Base-by-base conservation (phyloP, 2,113 vertebrate genomes). In the Mionectes macconnelli region DNA sequence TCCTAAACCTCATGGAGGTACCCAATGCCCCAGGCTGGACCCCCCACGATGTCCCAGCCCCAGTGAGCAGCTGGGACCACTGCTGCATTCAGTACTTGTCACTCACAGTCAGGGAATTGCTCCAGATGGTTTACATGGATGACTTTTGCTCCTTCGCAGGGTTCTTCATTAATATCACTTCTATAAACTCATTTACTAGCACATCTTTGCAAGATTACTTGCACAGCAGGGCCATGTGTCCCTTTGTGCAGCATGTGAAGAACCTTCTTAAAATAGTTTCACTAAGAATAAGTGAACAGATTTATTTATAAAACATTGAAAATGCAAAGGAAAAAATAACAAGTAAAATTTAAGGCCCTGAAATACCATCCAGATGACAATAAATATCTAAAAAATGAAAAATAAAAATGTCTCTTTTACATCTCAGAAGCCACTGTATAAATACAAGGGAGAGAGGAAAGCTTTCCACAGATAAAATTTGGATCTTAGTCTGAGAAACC, bases 21-120 rank as follows among this genome's bases (percentile, higher is more conserved):
- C 9, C 47, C 3, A 1, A 17, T 45, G 23, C 7, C 37, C 19
- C 47, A 66, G 14, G 30, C 7, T 78, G 69, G 12, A 56, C 27
- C 2, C 2, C 14, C 9, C 2, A 0, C 10, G 45, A 35, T 33
- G 40, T 3, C 16, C 11, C 18, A 20, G 19, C 22, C 30, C 31
- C 76, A 47, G 39, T 0, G 0, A 79, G 37, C 23, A 67, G 33
- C 44, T 21, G 64, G n/a, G 39, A 72, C 47, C 30, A 22, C 19
- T 40, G 19, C 28, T 74, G 60, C 31, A 33, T 49, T 20, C 17
- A 57, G 24, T 47, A 49, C 21, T 72, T 2, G 0, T 53, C 67
- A 37, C 57, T 83, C 37, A 8, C 70, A 35, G 55, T 6, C 31
- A 55, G 59, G 30, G 13, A 52, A 33, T 42, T 3, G 0, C 40